Evolutionary conservation across 1,140 invertebrate genomes (phyloP).

Genomic region (Diorhabda elongata): DNA sequence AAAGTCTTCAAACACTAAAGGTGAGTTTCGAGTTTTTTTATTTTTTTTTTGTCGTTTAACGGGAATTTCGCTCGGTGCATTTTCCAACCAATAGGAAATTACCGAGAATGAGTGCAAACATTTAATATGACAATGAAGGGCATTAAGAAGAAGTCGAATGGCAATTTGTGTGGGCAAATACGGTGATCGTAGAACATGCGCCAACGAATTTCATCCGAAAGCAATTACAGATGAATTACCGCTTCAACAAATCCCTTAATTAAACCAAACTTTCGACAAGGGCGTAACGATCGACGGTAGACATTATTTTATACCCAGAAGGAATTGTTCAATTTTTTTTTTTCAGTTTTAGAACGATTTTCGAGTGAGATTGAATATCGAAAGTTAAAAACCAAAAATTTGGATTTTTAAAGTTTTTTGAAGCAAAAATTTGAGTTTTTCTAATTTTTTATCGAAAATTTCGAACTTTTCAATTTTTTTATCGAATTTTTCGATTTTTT

Average conservation of each 20-base stretch:
- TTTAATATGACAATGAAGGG: conserved; percentile 6
- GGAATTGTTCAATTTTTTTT: background rate
- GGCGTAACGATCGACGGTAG: background rate
- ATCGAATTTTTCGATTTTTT: no score
- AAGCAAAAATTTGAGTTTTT: no score
- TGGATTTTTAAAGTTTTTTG: no score
- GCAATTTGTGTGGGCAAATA: conserved; percentile 36
- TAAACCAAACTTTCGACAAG: conserved; percentile 20
- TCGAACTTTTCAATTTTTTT: no score
- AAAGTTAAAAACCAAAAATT: no score
- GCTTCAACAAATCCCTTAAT: conserved; percentile 34
- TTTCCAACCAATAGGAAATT: background rate
- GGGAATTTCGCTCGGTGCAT: background rate
- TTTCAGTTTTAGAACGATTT: background rate
- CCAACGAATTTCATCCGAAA: conserved; percentile 26
- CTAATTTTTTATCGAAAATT: no score
- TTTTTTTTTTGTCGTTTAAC: background rate
- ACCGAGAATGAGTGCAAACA: conserved; percentile 6
- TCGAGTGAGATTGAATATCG: no score
- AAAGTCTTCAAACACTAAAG: conserved; percentile 4
- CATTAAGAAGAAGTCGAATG: conserved; percentile 18
- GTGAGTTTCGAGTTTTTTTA: conserved; percentile 12
- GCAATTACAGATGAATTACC: conserved; percentile 36
- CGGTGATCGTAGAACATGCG: conserved; percentile 13
- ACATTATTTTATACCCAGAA: background rate